These are phyloP conservation scores for Aphidius ervi DNA, from an alignment of 1,140 invertebrate species.

Conservation along the genomic window DNA sequence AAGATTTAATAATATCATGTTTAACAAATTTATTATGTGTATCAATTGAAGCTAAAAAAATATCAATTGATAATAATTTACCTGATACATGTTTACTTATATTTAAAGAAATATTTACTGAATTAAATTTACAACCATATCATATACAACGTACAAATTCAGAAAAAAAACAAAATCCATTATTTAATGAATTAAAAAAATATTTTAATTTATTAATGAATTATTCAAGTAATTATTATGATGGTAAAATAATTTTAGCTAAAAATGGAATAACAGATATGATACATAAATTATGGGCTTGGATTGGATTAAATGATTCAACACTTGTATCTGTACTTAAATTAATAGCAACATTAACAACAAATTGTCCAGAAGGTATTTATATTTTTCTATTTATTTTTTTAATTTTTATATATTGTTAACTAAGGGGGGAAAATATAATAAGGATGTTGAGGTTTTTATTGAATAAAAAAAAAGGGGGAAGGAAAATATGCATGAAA, in stretches of 20 bases:
- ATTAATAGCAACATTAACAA: constrained; percentile 55
- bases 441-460: background rate
- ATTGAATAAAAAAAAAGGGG: no score
- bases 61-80: constrained; percentile 42
- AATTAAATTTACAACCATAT: constrained; percentile 52
- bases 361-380: constrained; percentile 50
- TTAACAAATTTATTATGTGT: constrained; percentile 51
- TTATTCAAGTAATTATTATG: constrained; percentile 46
- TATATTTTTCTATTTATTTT: constrained; percentile 11
- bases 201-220: constrained; percentile 54
- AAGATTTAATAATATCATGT: constrained; percentile 44
- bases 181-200: constrained; percentile 50
- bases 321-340: constrained; percentile 48
- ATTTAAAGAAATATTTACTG: constrained; percentile 50
- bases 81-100: constrained; percentile 42
- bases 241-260: constrained; percentile 45
- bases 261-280: constrained; percentile 51
- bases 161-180: constrained; percentile 45
- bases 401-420: constrained; percentile 1
- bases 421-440: background rate
- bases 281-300: constrained; percentile 57
- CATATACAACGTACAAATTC: constrained; percentile 40
- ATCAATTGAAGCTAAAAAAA: constrained; percentile 49
- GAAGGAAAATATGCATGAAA: no score
- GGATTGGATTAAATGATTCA: constrained; percentile 49